Conservation (phyloP, 1,140 invertebrate genomes). For the Conus ventricosus region DNA sequence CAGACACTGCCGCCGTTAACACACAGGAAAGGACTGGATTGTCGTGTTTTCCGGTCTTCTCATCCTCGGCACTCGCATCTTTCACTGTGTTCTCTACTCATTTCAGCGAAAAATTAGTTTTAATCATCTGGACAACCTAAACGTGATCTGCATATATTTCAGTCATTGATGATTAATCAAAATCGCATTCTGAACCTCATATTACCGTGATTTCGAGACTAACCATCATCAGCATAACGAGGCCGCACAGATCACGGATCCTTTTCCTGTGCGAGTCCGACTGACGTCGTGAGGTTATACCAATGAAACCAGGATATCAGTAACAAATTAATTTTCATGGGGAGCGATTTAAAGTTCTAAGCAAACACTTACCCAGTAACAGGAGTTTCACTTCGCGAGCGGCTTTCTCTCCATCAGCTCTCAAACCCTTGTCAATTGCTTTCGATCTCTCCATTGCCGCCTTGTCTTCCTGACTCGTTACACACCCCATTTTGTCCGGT, state of each 20-base stretch:
- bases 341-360: too few relatives aligned
- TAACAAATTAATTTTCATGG: too few relatives aligned
- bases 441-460: slow-evolving; percentile 81
- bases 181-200: too few relatives aligned
- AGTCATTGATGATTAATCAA: too few relatives aligned
- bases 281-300: neutral
- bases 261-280: neutral
- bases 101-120: too few relatives aligned
- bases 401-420: slow-evolving; percentile 88
- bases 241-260: too few relatives aligned
- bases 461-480: slow-evolving; percentile 65
- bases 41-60: neutral
- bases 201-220: too few relatives aligned
- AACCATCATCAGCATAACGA: too few relatives aligned
- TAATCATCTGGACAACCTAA: too few relatives aligned
- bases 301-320: neutral
- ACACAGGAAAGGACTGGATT: neutral
- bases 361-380: slow-evolving; percentile 82
- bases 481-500: slow-evolving; percentile 64
- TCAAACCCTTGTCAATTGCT: slow-evolving; percentile 90
- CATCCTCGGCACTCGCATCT: neutral
- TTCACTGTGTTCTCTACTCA: neutral
- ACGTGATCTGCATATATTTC: too few relatives aligned
- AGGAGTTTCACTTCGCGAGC: slow-evolving; percentile 92
- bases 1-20: neutral